Evolutionary conservation across 2,888 invertebrate genomes (phyloP).

Genomic region (Syrista parreyssii): DNA sequence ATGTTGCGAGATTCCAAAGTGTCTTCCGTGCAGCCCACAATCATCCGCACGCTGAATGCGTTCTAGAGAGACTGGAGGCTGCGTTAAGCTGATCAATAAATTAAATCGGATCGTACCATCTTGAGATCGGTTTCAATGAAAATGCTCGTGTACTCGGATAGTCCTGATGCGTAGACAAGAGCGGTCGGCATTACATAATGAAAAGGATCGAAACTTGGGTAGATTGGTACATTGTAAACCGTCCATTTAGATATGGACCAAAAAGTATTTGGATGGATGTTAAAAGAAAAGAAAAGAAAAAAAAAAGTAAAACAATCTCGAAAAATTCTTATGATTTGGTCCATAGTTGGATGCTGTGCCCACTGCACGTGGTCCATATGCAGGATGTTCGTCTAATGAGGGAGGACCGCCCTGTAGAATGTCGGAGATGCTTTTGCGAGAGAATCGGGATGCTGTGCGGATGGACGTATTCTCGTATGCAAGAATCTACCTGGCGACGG

Average conservation of each 20-base stretch:
- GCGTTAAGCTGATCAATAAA: conserved; percentile 48
- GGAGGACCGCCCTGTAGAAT: conserved; percentile 2
- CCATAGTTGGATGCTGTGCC: neutral
- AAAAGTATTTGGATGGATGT: neutral
- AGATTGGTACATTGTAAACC: neutral
- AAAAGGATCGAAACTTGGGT: neutral
- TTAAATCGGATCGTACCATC: conserved; percentile 43
- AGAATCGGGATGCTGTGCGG: conserved; percentile 4
- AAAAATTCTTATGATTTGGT: neutral
- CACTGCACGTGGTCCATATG: neutral
- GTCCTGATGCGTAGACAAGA: conserved; percentile 24
- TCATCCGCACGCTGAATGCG: conserved; percentile 25
- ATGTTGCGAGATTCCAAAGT: conserved; percentile 50
- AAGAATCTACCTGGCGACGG: conserved; percentile 46
- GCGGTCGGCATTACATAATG: neutral
- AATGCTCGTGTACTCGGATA: conserved; percentile 32
- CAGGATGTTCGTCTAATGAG: neutral
- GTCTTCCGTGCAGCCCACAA: conserved; percentile 37
- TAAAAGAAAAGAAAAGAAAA: conserved; percentile 9
- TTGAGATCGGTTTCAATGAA: neutral
- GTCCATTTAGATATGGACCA: neutral
- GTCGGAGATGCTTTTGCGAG: neutral
- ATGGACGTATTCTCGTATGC: conserved; percentile 41
- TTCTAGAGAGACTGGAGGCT: conserved; percentile 23
- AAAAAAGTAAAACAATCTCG: conserved; percentile 11